Evolutionary conservation across 2,113 vertebrate genomes (phyloP), one percentile per base, ranked within the genome.

Genomic region (Myiopsitta monachus): DNA sequence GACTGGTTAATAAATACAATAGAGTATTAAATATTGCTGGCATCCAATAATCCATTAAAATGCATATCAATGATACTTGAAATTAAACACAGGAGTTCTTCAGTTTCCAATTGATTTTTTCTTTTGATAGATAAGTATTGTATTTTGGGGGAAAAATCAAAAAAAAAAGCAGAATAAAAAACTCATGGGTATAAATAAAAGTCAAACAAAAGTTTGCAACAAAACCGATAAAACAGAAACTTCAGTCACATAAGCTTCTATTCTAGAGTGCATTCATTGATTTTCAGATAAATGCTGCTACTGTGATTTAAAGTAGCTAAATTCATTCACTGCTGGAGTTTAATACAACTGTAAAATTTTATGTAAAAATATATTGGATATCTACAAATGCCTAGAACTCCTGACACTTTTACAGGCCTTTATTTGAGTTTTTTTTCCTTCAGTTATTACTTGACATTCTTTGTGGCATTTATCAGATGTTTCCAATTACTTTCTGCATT

Each of bases 261-360:
- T 68, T 97, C 46, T 75, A 87, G 28, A 83, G 49, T 39, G 51
- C 24, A 21, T 49, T 96, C 41, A 94, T 90, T 87, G 61, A 41
- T 72, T 82, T 62, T 86, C 54, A 88, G 43, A 73, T 72, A 90
- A 95, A 89, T 86, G 70, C 16, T 86, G 44, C 47, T 77, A 83
- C 44, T 79, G n/a, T 83, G 83, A 68, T 49, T 92, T 84, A 82
- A 86, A 93, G 72, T 91, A 90, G 77, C 49, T 83, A 76, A 94
- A 95, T 84, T 83, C 76, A 95, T 77, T 88, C 78, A 55, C 84
- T 95, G 46, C 68, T 83, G 70, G 86, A 75, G 84, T 92, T 90
- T 83, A 89, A 95, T 94, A 55, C 64, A 91, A 76, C 70, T 61
- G 36, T 94, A 93, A 83, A 97, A 15, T 89, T 96, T 97, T 94